Conservation (phyloP, 2,797 vertebrate species). For the Gallirallus australis region DNA sequence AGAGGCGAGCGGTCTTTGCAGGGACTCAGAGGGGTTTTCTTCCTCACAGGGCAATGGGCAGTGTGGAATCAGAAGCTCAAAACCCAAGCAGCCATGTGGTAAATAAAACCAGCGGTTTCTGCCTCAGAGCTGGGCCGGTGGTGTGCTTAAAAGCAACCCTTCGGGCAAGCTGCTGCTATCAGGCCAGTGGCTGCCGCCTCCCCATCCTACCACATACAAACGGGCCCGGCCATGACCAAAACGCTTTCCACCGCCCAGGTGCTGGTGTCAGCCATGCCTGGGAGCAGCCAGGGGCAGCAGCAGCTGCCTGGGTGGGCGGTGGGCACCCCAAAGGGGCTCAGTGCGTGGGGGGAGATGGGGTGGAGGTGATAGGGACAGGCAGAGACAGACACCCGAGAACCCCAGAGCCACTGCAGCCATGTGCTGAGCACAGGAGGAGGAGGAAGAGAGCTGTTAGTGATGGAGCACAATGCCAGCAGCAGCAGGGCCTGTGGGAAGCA, state of each 20-base stretch:
- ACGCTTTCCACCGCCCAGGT: fast-evolving
- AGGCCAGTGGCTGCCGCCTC: neutral
- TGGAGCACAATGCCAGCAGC: neutral
- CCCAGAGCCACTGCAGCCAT: neutral
- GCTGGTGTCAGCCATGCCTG: fast-evolving
- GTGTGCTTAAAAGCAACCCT: neutral
- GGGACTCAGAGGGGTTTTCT: fast-evolving
- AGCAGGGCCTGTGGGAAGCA: constrained; percentile 19
- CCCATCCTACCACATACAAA: fast-evolving
- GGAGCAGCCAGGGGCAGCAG: neutral
- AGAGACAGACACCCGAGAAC: neutral
- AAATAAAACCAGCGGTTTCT: neutral
- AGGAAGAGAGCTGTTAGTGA: neutral
- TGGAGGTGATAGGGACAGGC: neutral
- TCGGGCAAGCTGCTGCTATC: fast-evolving
- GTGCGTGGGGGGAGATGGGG: neutral
- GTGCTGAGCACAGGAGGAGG: neutral
- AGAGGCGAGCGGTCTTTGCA: neutral
- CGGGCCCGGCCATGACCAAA: neutral
- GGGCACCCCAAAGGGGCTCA: neutral
- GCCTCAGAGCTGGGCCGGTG: neutral
- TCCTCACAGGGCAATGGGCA: neutral
- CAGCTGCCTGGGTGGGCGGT: neutral
- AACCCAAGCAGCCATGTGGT: neutral
- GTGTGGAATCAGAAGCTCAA: too few species aligned